phyloP scores from a whole-genome alignment of 1,140 invertebrate species.

The Drosophila arizonae region DNA sequence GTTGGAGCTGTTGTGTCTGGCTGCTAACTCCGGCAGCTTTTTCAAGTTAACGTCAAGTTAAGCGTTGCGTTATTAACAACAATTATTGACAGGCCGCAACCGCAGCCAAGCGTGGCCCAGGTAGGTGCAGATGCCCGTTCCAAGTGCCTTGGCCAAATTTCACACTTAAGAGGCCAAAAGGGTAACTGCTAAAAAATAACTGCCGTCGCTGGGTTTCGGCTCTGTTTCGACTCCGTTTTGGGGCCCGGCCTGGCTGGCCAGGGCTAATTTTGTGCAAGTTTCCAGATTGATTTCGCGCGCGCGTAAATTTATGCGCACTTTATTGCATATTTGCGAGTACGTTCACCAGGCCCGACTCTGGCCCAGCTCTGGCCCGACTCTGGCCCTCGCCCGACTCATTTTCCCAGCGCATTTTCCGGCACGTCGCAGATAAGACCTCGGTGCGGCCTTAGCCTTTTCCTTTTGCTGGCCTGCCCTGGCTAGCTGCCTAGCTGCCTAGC shows the following conservation, averaged over 20 bases:
- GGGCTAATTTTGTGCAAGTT: slow-evolving; percentile 57
- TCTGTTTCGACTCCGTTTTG: slow-evolving; percentile 18
- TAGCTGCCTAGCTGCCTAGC: background rate
- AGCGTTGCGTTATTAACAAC: slow-evolving; percentile 58
- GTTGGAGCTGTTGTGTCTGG: background rate
- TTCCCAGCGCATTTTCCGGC: slow-evolving; percentile 67
- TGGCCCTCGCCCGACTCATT: slow-evolving; percentile 40
- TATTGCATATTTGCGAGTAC: slow-evolving; percentile 64
- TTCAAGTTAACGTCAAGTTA: slow-evolving; percentile 49
- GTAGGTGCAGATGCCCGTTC: background rate
- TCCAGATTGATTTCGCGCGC: slow-evolving; percentile 74
- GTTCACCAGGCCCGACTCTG: slow-evolving; percentile 30
- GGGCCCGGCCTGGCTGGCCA: slow-evolving; percentile 2
- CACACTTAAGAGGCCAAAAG: slow-evolving; percentile 73
- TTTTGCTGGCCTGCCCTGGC: slow-evolving; percentile 2
- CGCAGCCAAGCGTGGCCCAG: background rate
- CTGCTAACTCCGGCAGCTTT: slow-evolving; percentile 41
- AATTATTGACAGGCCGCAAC: slow-evolving; percentile 54
- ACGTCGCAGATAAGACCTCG: slow-evolving; percentile 44
- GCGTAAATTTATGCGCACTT: slow-evolving; percentile 78
- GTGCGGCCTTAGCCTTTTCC: background rate
- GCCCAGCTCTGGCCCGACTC: background rate
- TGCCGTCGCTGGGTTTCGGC: background rate
- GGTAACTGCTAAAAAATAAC: slow-evolving; percentile 61
- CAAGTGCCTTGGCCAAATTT: slow-evolving; percentile 55